A percentile compares a stretch with the other conserved stretches of the same genome.
Conservation (phyloP, 2,888 invertebrate species). For the Drosophila peninsularis region DNA sequence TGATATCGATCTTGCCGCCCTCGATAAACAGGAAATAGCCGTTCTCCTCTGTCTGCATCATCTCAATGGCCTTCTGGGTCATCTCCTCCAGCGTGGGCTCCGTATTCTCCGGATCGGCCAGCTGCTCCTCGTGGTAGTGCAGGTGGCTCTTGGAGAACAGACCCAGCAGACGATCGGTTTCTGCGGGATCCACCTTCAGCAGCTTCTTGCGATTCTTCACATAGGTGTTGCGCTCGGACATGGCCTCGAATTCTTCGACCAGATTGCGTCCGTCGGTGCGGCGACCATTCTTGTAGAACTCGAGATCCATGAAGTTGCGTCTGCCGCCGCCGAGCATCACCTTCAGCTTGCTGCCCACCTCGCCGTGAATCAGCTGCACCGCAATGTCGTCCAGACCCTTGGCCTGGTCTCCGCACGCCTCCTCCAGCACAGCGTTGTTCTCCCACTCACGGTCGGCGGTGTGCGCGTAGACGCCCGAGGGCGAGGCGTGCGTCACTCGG, state of each 20-base stretch:
- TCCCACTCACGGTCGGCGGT: slow-evolving; percentile 90
- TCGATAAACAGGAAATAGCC: slow-evolving; percentile 92
- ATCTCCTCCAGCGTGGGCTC: slow-evolving; percentile 91
- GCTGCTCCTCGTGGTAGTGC: slow-evolving; percentile 88
- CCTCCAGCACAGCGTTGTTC: slow-evolving; percentile 86
- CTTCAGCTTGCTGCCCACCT: slow-evolving; percentile 89
- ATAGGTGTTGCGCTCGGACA: slow-evolving; percentile 85
- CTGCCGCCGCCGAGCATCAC: slow-evolving; percentile 92
- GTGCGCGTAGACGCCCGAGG: slow-evolving; percentile 88
- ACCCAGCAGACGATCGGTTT: slow-evolving; percentile 88
- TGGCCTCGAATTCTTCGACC: slow-evolving; percentile 87
- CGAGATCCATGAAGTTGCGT: slow-evolving; percentile 87
- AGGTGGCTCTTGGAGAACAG: slow-evolving; percentile 88
- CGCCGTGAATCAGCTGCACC: slow-evolving; percentile 88
- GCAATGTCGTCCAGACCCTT: slow-evolving; percentile 89
- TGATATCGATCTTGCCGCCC: slow-evolving; percentile 85
- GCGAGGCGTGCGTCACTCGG: slow-evolving; percentile 91
- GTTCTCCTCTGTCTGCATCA: slow-evolving; percentile 87
- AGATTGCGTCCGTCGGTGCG: slow-evolving; percentile 88
- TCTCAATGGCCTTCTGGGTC: slow-evolving; percentile 89
- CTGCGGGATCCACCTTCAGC: slow-evolving; percentile 83
- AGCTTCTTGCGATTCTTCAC: slow-evolving; percentile 86
- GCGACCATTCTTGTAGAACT: slow-evolving; percentile 85
- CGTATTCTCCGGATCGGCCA: slow-evolving; percentile 83
- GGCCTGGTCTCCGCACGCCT: slow-evolving; percentile 84